Conservation (phyloP, 2,888 invertebrate genomes). For the Carpatolechia fugitivella region DNA sequence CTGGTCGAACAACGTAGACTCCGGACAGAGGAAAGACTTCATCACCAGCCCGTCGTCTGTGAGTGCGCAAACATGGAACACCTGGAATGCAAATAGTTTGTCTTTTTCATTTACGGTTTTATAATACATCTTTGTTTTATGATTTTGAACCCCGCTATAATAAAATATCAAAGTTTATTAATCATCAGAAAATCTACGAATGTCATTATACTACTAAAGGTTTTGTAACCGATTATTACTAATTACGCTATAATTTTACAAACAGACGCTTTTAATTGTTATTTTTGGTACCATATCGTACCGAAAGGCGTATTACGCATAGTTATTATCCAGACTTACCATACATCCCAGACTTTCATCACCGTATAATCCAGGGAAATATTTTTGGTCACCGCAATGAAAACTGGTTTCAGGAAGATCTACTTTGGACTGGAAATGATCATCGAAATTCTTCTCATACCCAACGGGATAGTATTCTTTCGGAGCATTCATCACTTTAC, state of each 20-base stretch:
- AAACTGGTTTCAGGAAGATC: slow-evolving; percentile 91
- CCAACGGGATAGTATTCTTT: slow-evolving; percentile 93
- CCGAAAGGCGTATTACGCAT: no score
- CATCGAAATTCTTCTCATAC: slow-evolving; percentile 93
- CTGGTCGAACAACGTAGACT: slow-evolving; percentile 94
- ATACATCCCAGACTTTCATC: slow-evolving; percentile 94
- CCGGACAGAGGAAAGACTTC: slow-evolving; percentile 95
- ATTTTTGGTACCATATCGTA: no score
- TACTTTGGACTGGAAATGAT: slow-evolving; percentile 90
- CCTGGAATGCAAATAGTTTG: slow-evolving; percentile 67
- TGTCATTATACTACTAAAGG: no score
- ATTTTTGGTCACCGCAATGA: slow-evolving; percentile 92
- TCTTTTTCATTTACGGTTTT: not conserved
- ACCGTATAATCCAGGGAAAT: slow-evolving; percentile 93
- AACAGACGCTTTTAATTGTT: no score
- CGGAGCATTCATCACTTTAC: slow-evolving; percentile 93
- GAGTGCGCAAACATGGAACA: slow-evolving; percentile 94
- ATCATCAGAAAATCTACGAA: no score
- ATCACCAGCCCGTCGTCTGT: slow-evolving; percentile 93
- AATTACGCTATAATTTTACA: no score
- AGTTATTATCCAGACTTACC: slow-evolving; percentile 76
- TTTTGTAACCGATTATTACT: no score
- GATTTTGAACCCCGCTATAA: no score
- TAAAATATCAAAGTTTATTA: no score
- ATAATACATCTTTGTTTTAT: no score